These are phyloP conservation scores for Pogonomyrmex barbatus DNA, from an alignment of 1,140 invertebrate species.

Conservation along the genomic window DNA sequence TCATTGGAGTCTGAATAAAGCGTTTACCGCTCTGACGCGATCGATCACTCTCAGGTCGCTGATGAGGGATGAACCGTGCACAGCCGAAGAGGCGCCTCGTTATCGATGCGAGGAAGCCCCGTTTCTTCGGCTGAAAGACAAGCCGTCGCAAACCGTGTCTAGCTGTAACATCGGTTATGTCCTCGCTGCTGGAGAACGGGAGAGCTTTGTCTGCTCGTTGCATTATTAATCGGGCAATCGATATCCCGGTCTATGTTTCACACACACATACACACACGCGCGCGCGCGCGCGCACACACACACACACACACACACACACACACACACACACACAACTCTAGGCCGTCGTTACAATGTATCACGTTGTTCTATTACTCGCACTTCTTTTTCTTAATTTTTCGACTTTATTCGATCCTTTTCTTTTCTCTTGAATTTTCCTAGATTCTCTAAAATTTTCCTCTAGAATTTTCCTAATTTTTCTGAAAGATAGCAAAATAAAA, in stretches of 20 bases:
- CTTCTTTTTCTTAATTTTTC: conserved; percentile 19
- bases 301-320: neutral
- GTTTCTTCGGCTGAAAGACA: conserved; percentile 53
- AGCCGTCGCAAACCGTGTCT: conserved; percentile 38
- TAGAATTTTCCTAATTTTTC: neutral
- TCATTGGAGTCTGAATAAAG: conserved; percentile 12
- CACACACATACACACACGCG: conserved; percentile 25
- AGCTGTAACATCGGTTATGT: conserved; percentile 56
- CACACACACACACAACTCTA: neutral
- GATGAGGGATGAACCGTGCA: conserved; percentile 30
- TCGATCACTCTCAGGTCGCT: conserved; percentile 26
- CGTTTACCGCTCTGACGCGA: conserved; percentile 11
- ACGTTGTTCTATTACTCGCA: neutral
- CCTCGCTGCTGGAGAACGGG: conserved; percentile 52
- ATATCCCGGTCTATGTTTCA: conserved; percentile 76
- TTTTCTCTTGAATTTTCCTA: neutral
- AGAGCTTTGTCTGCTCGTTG: conserved; percentile 70
- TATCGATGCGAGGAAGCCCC: conserved; percentile 30
- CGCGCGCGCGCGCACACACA: too few species aligned
- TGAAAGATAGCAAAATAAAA: neutral
- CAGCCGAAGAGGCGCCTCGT: conserved; percentile 31
- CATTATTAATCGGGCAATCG: conserved; percentile 82
- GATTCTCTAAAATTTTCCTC: neutral
- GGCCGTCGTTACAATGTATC: neutral
- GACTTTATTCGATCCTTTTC: neutral